Conservation (phyloP, 2,888 invertebrate species). For the Torymus auratus region DNA sequence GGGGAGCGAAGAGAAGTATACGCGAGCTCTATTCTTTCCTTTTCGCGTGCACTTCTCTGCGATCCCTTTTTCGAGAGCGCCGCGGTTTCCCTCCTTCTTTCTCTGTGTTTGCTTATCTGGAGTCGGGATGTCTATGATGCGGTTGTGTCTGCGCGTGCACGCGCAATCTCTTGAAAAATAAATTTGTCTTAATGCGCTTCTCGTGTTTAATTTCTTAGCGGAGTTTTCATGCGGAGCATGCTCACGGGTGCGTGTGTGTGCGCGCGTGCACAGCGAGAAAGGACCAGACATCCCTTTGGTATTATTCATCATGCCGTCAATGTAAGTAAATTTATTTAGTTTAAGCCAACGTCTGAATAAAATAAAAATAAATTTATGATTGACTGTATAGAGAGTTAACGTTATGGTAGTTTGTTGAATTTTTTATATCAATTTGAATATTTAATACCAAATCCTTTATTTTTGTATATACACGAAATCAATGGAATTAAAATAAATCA, state of each 20-base stretch:
- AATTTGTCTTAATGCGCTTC: constrained; percentile 55
- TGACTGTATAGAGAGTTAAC: no score
- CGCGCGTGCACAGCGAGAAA: no score
- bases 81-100: neutral
- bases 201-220: constrained; percentile 55
- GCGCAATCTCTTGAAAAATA: constrained; percentile 29
- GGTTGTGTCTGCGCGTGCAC: neutral
- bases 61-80: neutral
- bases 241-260: no score
- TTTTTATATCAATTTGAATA: no score
- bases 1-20: neutral
- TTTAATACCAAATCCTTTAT: no score
- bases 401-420: no score
- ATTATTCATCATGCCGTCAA: constrained; percentile 25
- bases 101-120: constrained; percentile 42
- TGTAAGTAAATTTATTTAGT: constrained; percentile 22
- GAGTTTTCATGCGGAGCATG: constrained; percentile 1
- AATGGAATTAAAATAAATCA: no score
- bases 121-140: neutral
- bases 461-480: no score
- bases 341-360: neutral
- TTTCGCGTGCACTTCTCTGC: constrained; percentile 12
- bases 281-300: neutral
- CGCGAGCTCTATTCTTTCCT: constrained; percentile 43
- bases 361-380: no score